Base-by-base conservation (phyloP, 1,140 invertebrate species). In the Dolichoris vasculosae region DNA sequence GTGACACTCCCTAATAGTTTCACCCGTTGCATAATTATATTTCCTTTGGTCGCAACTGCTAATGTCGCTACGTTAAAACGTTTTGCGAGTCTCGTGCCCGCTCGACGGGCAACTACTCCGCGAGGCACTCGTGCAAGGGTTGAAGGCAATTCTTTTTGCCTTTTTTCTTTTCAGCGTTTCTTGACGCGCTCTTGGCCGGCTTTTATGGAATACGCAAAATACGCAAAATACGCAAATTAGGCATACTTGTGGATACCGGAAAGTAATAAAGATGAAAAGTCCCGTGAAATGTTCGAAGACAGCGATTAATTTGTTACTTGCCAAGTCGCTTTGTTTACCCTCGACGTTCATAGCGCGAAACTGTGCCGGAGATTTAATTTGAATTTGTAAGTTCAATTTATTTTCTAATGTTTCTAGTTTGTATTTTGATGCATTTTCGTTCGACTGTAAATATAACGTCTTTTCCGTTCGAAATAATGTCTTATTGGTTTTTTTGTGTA, bases 1-100 rank as follows among this genome's bases (percentile, higher is more conserved):
- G 73, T 87, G 88, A 89, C 86, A 88, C 88, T 84, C 75, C 86
- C 87, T 90, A 90, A 90, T 88, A 88, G 88, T 90, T 91, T 90
- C 88, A 75, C 76, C 86, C 86, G 79, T 30, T 88, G 87, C 87
- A 88, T 90, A 91, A 90, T 91, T 91, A 89, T 89, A 86, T 87
- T 88, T 87, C 87, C 86, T 87, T 88, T 90, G 83, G 76, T 63
- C 77, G 76, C 83, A 55, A 78, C 75, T 87, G 88, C 75, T 83
- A 88, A 89, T 89, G 89, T 89, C 89, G 88, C 88, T 82, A 79
- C 86, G 87, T 87, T 88, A 89, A 89, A 89, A 71, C 87, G 51
- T 80, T 85, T 84, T 78, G 59, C 67, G 55, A 63, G 26, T n/a
- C 51, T 32, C 48, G 30, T 35, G 20, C 35, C 15, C 30, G 48